A percentile compares a stretch with the other conserved stretches of the same genome.
These are phyloP conservation scores for Lithobius niger DNA, from an alignment of 1,140 invertebrate species.

Conservation along the genomic window DNA sequence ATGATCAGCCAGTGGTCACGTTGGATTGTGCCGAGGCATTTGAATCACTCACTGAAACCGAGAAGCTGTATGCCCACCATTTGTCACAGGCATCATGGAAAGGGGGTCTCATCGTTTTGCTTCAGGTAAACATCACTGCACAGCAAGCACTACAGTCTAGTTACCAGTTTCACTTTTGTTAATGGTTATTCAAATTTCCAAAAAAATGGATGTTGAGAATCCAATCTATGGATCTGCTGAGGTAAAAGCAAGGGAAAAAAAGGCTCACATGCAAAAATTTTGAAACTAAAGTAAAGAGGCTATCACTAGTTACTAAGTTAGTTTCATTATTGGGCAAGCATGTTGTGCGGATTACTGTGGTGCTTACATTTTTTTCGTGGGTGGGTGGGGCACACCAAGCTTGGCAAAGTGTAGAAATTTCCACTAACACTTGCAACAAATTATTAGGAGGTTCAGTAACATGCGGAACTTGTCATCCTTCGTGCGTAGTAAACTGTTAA, in stretches of 20 bases:
- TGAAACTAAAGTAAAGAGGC: no score
- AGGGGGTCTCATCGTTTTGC: conserved; percentile 65
- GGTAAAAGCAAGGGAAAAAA: not conserved
- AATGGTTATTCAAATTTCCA: not conserved
- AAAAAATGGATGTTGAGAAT: conserved; percentile 4
- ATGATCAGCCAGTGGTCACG: conserved; percentile 66
- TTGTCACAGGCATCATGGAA: conserved; percentile 70
- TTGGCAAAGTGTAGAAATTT: no score
- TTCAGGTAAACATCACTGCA: conserved; percentile 49
- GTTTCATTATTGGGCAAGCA: no score
- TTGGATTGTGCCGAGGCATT: conserved; percentile 73
- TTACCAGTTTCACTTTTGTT: conserved; percentile 8
- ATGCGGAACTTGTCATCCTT: no score
- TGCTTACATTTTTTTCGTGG: no score
- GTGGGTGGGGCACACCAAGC: no score
- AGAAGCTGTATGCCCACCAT: conserved; percentile 84
- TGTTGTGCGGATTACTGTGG: no score
- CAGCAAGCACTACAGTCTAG: not conserved
- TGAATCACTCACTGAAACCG: conserved; percentile 55
- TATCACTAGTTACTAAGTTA: no score
- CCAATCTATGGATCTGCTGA: not conserved
- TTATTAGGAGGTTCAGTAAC: no score
- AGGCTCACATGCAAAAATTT: not conserved
- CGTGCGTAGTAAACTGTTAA: no score
- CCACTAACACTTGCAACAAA: no score